Evolutionary conservation across 2,888 invertebrate genomes (phyloP), one percentile per base, ranked within the genome.

Genomic region (Platerodrilus igneus): DNA sequence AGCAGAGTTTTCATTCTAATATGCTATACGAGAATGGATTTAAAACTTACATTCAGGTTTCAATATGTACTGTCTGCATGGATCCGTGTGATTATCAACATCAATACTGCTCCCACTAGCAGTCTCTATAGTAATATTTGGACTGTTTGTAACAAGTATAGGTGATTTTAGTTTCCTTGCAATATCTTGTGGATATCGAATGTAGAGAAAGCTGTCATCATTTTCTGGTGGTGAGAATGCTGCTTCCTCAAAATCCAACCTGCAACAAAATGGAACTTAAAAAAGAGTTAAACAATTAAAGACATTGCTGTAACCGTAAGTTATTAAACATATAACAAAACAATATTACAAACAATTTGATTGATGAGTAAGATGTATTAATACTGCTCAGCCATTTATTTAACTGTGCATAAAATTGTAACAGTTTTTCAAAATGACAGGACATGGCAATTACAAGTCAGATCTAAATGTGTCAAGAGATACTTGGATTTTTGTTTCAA

Each of bases 121-220:
- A n/a, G n/a, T n/a, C n/a, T n/a, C n/a, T n/a, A n/a, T 15, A 4
- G 41, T 18, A 33, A 30, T 31, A 36, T 11, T 28, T 31, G 32
- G 33, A 16, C 22, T 40, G 7, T 41, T 30, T 30, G 28, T 32
- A 15, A 20, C 26, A 19, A 30, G 25, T 34, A 22, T 31, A 25
- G 38, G 17, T 11, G 37, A 18, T 23, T 25, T 39, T 6, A 41
- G 6, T 11, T 40, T 38, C 9, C 19, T 25, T 14, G 22, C 31
- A 11, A 44, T 22, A 22, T 40, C 58, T 54, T 67, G 73, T 8
- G 78, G 78, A 36, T 61, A 59, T 14, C 60, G 58, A 40, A 65
- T 65, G 60, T 83, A 83, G 32, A 79, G 75, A 62, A 85, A 85
- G 33, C 78, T 80, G 57, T 86, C 85, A 64, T 85, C 85, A 23